Evolutionary conservation across 2,113 vertebrate genomes (phyloP), one percentile per base, ranked within the genome.

Genomic region (Lepus europaeus): DNA sequence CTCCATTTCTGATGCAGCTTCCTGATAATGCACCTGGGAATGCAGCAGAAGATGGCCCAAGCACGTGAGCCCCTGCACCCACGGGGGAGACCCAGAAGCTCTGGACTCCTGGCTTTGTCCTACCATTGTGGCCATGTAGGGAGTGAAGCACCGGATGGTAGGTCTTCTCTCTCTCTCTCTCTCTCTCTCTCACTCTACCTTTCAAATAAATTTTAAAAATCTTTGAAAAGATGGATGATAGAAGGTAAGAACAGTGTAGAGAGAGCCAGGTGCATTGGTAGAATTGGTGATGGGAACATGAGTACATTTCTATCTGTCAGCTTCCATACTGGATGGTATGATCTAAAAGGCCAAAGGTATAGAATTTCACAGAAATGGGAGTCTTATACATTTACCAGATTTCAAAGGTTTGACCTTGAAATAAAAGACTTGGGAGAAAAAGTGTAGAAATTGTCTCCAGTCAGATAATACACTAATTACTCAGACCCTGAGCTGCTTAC

Each of bases 361-460:
- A 25, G 17, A 64, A 56, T 68, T 68, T 82, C 2, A 9, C 19
- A 93, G 79, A 78, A 70, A 59, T 39, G 10, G 20, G 78, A 94
- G 9, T 89, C 36, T 78, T 31, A 10, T 0, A 72, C 19, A 90
- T 85, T 94, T 77, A 56, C 27, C 12, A n/a, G 23, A 61, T 89
- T 92, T 89, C 36, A 79, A 56, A 66, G 16, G 76, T 78, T 72
- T 19, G 36, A 83, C 29, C 25, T 70, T 91, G 73, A 19, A 20
- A 82, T 91, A 76, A 86, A 96, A 91, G 80, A 87, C 72, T 78
- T 92, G 29, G 56, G 9, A 84, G 64, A 76, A 92, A 85, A 88
- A 90, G 64, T 78, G 74, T 74, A 81, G 51, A 78, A 79, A 61
- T 76, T 25, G 17, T 31, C 31, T 68, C 6, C 89, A 80, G 66